Percentiles rank a stretch among this genome's conserved stretches.
phyloP scores from a whole-genome alignment of 2,113 vertebrate species.

The Merops nubicus region DNA sequence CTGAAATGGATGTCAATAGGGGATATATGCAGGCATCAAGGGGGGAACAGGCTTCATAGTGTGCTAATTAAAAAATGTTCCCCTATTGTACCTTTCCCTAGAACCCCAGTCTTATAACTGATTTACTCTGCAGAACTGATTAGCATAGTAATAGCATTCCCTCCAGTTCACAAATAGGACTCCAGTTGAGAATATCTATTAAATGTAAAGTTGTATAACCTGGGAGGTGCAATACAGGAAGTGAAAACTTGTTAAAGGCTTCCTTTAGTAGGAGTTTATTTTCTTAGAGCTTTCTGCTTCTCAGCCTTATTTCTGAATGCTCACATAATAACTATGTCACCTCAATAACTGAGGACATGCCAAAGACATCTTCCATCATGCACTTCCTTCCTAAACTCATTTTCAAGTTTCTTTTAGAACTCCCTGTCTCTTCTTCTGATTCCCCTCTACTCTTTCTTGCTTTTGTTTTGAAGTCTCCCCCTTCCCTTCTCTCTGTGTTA shows the following conservation, averaged over 20 bases:
- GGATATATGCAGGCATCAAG: background rate
- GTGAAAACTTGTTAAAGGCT: constrained; percentile 22
- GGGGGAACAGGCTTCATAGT: constrained; percentile 17
- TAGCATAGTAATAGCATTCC: constrained; percentile 68
- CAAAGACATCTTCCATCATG: background rate
- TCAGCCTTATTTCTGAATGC: background rate
- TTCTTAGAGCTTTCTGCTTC: background rate
- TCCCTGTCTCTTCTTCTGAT: background rate
- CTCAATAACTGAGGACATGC: background rate
- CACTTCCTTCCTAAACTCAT: background rate
- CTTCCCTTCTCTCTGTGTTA: background rate
- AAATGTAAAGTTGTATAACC: constrained; percentile 37
- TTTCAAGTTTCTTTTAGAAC: background rate
- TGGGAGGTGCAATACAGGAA: constrained; percentile 14
- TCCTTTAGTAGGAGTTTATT: background rate
- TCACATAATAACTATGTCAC: background rate
- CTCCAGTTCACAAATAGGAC: constrained; percentile 41
- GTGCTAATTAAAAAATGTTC: constrained; percentile 61
- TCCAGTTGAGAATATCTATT: constrained; percentile 70
- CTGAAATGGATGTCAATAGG: constrained; percentile 29
- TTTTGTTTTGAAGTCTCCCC: background rate
- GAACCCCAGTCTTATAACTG: constrained; percentile 45
- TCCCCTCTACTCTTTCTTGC: background rate
- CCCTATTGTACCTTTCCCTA: constrained; percentile 32
- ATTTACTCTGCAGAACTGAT: constrained; percentile 65